These are phyloP conservation scores for Phania funesta DNA, from an alignment of 2,888 invertebrate species.

Conservation along the genomic window DNA sequence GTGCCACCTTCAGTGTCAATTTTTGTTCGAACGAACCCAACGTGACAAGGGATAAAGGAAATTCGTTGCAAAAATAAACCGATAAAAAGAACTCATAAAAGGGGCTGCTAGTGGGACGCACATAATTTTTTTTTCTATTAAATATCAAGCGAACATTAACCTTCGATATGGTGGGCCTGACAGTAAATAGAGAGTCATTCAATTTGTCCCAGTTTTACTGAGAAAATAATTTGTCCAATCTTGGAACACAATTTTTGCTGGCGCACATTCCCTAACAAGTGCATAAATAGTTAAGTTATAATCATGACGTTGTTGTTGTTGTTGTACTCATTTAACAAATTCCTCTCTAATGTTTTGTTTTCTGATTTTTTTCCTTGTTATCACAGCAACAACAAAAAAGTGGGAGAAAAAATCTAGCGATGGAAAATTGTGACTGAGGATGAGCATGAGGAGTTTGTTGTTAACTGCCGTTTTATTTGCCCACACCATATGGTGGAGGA, in stretches of 20 bases:
- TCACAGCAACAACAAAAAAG: not conserved
- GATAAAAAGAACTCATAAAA: too few species aligned
- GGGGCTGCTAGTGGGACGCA: too few species aligned
- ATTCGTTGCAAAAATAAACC: too few species aligned
- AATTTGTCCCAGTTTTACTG: too few species aligned
- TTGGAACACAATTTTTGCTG: not conserved
- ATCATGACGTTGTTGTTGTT: not conserved
- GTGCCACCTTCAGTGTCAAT: too few species aligned
- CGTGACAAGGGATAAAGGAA: too few species aligned
- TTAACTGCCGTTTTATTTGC: not conserved
- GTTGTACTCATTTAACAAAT: conserved; percentile 15
- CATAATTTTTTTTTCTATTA: too few species aligned
- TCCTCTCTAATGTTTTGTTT: conserved; percentile 39
- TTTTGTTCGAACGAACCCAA: too few species aligned
- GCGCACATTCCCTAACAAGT: not conserved
- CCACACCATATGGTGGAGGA: not conserved
- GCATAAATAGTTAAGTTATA: not conserved
- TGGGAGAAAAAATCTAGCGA: not conserved
- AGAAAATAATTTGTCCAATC: not conserved
- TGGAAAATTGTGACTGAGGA: conserved; percentile 4
- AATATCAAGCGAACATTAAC: too few species aligned
- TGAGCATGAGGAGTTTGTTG: not conserved
- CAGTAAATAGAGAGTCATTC: too few species aligned
- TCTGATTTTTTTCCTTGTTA: conserved; percentile 27
- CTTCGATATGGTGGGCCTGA: too few species aligned